Evolutionary conservation across 2,888 invertebrate genomes (phyloP).

Genomic region (Entomobrya proxima): DNA sequence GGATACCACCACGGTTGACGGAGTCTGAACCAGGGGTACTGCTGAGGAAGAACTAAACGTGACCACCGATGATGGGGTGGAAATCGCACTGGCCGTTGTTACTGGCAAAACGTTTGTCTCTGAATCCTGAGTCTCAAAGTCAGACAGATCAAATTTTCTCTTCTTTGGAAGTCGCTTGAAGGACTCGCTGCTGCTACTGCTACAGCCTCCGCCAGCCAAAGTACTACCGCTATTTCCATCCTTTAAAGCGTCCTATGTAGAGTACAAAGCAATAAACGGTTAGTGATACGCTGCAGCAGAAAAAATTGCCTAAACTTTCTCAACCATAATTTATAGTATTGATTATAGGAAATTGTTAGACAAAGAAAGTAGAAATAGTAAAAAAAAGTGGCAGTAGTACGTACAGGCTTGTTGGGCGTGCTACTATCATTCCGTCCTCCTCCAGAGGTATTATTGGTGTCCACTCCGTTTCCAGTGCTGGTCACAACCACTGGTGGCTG

Average conservation of each 20-base stretch:
- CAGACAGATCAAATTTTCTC: slow-evolving; percentile 89
- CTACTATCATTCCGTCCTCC: slow-evolving; percentile 24
- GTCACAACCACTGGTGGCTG: slow-evolving; percentile 52
- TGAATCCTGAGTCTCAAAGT: slow-evolving; percentile 83
- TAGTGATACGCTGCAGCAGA: not conserved
- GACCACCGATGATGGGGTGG: slow-evolving; percentile 51
- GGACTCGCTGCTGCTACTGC: slow-evolving; percentile 65
- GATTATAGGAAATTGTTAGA: not conserved
- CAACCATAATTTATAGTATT: slow-evolving; percentile 3
- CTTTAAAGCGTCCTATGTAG: slow-evolving; percentile 34
- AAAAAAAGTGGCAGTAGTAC: not conserved
- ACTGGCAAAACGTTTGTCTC: slow-evolving; percentile 64
- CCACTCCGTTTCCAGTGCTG: slow-evolving; percentile 51
- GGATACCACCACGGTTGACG: slow-evolving; percentile 44
- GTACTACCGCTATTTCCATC: slow-evolving; percentile 24
- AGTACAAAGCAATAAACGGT: not conserved
- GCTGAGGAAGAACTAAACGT: slow-evolving; percentile 56
- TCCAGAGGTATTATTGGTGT: slow-evolving; percentile 2
- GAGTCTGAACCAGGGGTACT: not conserved
- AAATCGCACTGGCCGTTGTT: slow-evolving; percentile 66
- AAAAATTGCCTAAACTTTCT: not conserved
- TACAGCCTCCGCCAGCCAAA: slow-evolving; percentile 12
- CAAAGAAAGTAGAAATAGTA: not conserved
- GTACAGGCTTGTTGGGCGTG: slow-evolving; percentile 34
- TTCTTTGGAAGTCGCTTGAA: slow-evolving; percentile 91